These are phyloP conservation scores for Galemys pyrenaicus DNA, from an alignment of 2,113 vertebrate species.

Conservation along the genomic window DNA sequence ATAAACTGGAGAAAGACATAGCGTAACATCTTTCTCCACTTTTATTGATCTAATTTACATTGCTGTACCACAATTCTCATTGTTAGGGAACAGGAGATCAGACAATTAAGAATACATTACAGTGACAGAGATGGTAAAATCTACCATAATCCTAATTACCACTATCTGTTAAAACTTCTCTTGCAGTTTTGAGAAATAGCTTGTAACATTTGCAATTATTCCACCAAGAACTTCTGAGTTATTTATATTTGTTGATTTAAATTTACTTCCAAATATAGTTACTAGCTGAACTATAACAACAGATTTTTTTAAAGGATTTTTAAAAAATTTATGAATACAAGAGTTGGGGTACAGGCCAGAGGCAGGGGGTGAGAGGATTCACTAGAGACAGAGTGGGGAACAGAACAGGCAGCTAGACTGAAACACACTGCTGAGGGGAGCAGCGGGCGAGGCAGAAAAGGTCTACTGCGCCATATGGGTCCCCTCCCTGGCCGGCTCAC, in stretches of 20 bases:
- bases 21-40: background rate
- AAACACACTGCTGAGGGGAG: too few species aligned
- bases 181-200: slow-evolving; percentile 60
- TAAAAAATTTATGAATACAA: too few species aligned
- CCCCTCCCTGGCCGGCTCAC: too few species aligned
- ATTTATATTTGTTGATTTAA: slow-evolving; percentile 83
- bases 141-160: slow-evolving; percentile 3
- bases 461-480: too few species aligned
- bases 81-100: slow-evolving; percentile 16
- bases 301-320: too few species aligned
- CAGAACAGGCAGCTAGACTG: too few species aligned
- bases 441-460: too few species aligned
- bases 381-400: too few species aligned
- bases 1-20: slow-evolving; percentile 31
- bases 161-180: slow-evolving; percentile 62
- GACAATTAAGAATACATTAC: slow-evolving; percentile 13
- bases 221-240: slow-evolving; percentile 72
- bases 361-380: too few species aligned
- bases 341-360: too few species aligned
- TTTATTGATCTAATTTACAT: slow-evolving; percentile 7
- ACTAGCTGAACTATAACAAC: slow-evolving; percentile 85
- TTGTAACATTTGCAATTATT: slow-evolving; percentile 73
- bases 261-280: slow-evolving; percentile 89
- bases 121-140: slow-evolving; percentile 55
- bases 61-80: slow-evolving; percentile 37